phyloP scores from a whole-genome alignment of 2,113 vertebrate species.

The Sinocyclocheilus anshuiensis region DNA sequence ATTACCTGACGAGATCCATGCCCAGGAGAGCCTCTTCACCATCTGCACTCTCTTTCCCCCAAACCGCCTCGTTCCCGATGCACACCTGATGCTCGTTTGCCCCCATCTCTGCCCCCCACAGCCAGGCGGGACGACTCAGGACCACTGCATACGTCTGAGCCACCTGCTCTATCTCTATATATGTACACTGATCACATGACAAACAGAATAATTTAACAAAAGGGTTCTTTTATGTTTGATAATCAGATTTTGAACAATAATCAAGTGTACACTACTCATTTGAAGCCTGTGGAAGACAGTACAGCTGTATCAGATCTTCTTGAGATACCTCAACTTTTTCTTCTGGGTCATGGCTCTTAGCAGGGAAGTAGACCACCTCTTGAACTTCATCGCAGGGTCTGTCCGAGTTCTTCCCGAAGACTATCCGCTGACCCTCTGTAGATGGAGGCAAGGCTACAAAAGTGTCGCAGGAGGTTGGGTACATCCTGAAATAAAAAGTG shows the following conservation, averaged over 20 bases:
- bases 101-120: constrained; percentile 97
- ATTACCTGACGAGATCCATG: constrained; percentile 80
- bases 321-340: constrained; percentile 80
- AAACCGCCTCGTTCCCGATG: constrained; percentile 95
- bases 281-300: too few relatives aligned
- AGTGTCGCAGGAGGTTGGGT: constrained; percentile 87
- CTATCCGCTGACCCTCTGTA: constrained; percentile 75
- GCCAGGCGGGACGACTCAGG: constrained; percentile 92
- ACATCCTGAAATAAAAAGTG: constrained; percentile 55
- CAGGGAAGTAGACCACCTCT: constrained; percentile 85
- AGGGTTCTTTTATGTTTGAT: too few relatives aligned
- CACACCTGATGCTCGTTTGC: constrained; percentile 94
- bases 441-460: constrained; percentile 93
- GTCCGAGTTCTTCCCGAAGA: constrained; percentile 97
- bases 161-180: constrained; percentile 85
- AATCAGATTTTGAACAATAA: too few relatives aligned
- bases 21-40: constrained; percentile 87
- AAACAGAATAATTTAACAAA: background rate
- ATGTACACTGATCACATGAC: constrained; percentile 83
- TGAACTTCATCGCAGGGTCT: constrained; percentile 92
- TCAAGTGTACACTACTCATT: too few relatives aligned
- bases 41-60: constrained; percentile 83
- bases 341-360: constrained; percentile 67
- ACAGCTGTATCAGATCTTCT: background rate
- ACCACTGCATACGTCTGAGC: constrained; percentile 83